These are phyloP conservation scores for Microtus pennsylvanicus DNA, from an alignment of 2,113 vertebrate genomes.

Conservation along the genomic window DNA sequence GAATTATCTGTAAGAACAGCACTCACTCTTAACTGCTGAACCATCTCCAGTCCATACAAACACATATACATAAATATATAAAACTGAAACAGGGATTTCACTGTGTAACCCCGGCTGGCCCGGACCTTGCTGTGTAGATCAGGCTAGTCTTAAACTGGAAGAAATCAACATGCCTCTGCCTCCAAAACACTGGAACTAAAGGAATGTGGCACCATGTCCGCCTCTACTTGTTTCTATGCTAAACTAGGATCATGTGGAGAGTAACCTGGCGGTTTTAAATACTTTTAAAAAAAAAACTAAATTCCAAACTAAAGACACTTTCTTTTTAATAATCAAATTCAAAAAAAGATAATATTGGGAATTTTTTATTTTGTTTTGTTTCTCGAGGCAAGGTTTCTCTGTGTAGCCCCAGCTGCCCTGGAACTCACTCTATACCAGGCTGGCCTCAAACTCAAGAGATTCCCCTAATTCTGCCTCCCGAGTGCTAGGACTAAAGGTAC, in stretches of 20 bases:
- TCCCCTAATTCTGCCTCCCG: not conserved
- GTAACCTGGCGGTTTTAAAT: not conserved
- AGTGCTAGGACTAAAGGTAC: not conserved
- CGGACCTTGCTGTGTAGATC: not conserved
- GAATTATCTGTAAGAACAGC: not conserved
- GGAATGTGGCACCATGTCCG: not conserved
- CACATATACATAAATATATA: not conserved
- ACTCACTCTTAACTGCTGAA: not conserved
- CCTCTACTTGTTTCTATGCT: not conserved
- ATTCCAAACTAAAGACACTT: not conserved
- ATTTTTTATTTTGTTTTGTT: not conserved
- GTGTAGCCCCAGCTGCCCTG: not conserved
- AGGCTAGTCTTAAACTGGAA: not conserved
- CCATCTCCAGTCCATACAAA: not conserved
- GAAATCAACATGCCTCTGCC: not conserved
- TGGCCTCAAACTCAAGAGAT: not conserved
- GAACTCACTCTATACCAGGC: not conserved
- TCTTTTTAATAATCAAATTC: not conserved
- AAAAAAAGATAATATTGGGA: not conserved
- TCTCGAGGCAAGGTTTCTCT: not conserved
- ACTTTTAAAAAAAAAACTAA: not conserved
- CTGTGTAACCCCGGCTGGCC: not conserved
- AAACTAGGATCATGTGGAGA: not conserved
- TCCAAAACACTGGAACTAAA: not conserved
- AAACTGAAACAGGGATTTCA: not conserved